A percentile compares a stretch with the other conserved stretches of the same genome.
These are phyloP conservation scores for Ahaetulla prasina DNA, from an alignment of 2,113 vertebrate genomes.

Conservation along the genomic window DNA sequence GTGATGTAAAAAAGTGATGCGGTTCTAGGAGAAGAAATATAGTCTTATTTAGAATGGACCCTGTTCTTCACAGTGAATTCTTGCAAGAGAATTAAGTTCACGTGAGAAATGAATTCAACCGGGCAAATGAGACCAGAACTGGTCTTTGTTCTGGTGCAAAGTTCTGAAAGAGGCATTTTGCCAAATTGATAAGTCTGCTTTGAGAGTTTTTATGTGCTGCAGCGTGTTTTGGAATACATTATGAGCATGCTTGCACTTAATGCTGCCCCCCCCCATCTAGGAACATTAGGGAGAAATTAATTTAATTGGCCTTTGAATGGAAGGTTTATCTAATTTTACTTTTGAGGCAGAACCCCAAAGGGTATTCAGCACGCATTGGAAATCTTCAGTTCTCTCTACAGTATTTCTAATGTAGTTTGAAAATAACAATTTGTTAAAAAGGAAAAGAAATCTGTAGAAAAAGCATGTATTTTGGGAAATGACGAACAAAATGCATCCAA, in stretches of 20 bases:
- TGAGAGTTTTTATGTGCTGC: background rate
- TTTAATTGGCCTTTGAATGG: background rate
- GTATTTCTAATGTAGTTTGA: background rate
- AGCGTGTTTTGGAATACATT: too few species aligned
- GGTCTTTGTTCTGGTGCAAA: background rate
- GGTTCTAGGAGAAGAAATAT: constrained; percentile 51
- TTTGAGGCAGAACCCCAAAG: background rate
- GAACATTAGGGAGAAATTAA: background rate
- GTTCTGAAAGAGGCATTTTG: background rate
- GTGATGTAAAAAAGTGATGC: constrained; percentile 19
- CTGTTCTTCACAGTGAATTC: background rate
- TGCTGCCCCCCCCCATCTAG: background rate
- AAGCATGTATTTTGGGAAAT: background rate
- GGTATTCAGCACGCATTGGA: background rate
- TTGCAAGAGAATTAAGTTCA: background rate
- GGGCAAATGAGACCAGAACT: background rate
- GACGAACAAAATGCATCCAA: background rate
- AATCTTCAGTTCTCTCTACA: background rate
- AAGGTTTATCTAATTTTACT: background rate
- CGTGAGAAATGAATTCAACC: constrained; percentile 15
- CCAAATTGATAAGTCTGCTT: background rate
- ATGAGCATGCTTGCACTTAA: background rate
- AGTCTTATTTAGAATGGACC: constrained; percentile 36
- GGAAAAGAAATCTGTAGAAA: background rate
- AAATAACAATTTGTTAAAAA: background rate